These are phyloP conservation scores for Casuarius casuarius DNA, from an alignment of 2,113 vertebrate genomes.

Conservation along the genomic window DNA sequence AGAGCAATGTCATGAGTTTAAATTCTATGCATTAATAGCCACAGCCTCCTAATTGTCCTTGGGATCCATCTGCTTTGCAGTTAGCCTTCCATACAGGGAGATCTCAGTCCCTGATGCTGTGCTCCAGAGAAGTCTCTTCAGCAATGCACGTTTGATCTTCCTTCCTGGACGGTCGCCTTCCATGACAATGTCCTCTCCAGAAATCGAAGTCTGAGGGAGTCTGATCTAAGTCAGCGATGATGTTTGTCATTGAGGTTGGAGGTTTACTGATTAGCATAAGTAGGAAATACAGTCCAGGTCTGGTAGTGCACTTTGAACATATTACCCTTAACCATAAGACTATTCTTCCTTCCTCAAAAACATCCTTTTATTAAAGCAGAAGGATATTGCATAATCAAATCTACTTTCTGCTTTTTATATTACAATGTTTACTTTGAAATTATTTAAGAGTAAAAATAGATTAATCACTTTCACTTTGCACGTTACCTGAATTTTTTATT, in stretches of 20 bases:
- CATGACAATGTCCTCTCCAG: background rate
- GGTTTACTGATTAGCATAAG: background rate
- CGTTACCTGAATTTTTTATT: fast-evolving
- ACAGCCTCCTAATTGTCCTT: background rate
- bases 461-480: background rate
- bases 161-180: background rate
- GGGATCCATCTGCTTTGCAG: background rate
- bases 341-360: conserved; percentile 8
- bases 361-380: background rate
- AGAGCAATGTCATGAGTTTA: background rate
- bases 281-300: background rate
- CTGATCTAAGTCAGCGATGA: too few relatives aligned
- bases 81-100: background rate
- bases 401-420: background rate
- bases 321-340: background rate
- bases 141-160: fast-evolving
- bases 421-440: background rate
- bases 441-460: background rate
- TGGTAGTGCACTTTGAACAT: background rate
- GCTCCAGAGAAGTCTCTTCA: background rate
- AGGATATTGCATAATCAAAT: background rate
- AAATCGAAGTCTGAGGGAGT: background rate
- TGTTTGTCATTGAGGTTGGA: background rate
- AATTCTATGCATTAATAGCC: background rate
- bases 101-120: background rate